A percentile compares a stretch with the other conserved stretches of the same genome.
Evolutionary conservation across 2,888 invertebrate genomes (phyloP).

Genomic region (Callosobruchus maculatus): DNA sequence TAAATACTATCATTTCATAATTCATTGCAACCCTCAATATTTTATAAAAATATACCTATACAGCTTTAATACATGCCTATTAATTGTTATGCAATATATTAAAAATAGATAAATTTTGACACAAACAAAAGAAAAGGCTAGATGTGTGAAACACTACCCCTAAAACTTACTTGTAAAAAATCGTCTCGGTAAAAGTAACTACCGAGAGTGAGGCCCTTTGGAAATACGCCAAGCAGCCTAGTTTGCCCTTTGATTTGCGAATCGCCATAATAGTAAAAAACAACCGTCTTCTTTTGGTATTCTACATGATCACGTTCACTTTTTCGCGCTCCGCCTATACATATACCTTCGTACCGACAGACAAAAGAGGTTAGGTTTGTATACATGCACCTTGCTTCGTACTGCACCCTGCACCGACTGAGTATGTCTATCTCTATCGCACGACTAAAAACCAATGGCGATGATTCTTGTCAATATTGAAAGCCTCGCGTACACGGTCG

Average conservation of each 20-base stretch:
- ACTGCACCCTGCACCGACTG: background rate
- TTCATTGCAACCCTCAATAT: too few relatives aligned
- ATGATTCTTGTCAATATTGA: too few relatives aligned
- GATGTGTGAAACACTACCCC: too few relatives aligned
- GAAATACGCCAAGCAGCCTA: slow-evolving; percentile 28
- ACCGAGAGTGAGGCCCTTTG: slow-evolving; percentile 41
- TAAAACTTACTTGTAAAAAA: slow-evolving; percentile 44
- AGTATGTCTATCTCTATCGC: background rate
- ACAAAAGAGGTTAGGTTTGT: too few relatives aligned
- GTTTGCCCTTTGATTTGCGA: slow-evolving; percentile 7
- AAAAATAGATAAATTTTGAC: slow-evolving; percentile 8
- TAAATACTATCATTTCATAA: too few relatives aligned
- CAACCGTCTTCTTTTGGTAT: background rate
- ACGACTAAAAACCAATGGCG: too few relatives aligned
- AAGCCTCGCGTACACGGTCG: too few relatives aligned
- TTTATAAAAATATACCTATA: too few relatives aligned
- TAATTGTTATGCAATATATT: too few relatives aligned
- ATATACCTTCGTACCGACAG: background rate
- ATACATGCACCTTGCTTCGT: too few relatives aligned
- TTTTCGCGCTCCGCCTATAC: background rate
- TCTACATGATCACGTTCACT: background rate
- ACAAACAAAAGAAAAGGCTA: background rate
- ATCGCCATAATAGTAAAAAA: background rate
- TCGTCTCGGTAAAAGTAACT: slow-evolving; percentile 39
- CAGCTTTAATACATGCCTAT: too few relatives aligned